Evolutionary conservation across 2,888 invertebrate species (phyloP), one percentile per base, ranked within the genome.

Genomic region (Heteromurus nitidus): DNA sequence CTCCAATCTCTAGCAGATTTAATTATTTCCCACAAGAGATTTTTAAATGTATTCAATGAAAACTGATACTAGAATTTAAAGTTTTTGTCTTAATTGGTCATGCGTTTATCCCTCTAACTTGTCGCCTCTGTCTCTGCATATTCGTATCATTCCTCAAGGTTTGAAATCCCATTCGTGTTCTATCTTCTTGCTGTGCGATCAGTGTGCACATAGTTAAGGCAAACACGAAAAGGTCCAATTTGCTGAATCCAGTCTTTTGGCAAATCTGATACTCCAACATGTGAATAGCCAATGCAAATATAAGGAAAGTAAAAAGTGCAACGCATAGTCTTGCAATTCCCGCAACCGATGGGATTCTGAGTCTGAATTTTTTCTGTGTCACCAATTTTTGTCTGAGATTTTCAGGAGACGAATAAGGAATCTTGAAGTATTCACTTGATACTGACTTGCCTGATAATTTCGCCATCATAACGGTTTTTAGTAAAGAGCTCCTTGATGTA

Each of bases 211-310:
- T n/a, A 0, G n/a, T 22, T 11, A 55, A 13, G 5, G 53, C 3
- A 24, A 42, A 70, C 1, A 79, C 70, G 11, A 70, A 20, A 22
- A 70, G 53, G 42, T 79, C 77, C 24, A 79, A 16, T 64, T 62
- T 79, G 26, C 30, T 28, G 26, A 2, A 11, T 11, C 2, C n/a
- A 1, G 1, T 62, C 3, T 28, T 53, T 26, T 24, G 20, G 18
- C 47, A 13, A 3, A n/a, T n/a, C n/a, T 13, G n/a, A 3, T 47
- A 13, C 7, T 75, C 65, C 5, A 50, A 44, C 13, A 67, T 3
- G 42, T 75, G 47, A 3, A 75, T 36, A 3, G 44, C 44, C 13
- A 67, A 44, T n/a, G 26, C 18, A 3, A 77, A 62, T 0, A 79
- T 9, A 9, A 58, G 7, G 42, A 72, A 72, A 2, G 62, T 18